Conservation (phyloP, 1,140 invertebrate genomes). For the Pseudoatta argentina region DNA sequence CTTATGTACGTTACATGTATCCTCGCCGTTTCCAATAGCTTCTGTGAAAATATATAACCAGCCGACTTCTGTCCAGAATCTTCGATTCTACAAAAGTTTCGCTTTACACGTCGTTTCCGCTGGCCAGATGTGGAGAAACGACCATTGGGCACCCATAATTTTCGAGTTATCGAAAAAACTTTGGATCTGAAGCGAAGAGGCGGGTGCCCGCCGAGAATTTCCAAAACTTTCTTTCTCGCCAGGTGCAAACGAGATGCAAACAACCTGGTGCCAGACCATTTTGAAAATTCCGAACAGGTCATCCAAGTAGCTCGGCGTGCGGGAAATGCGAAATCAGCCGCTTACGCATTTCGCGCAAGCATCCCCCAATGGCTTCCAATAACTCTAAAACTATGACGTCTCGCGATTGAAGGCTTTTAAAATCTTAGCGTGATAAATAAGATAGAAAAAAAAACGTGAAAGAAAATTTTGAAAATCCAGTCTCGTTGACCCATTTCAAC, state of each 20-base stretch:
- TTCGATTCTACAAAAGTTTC: constrained; percentile 49
- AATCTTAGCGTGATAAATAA: constrained; percentile 40
- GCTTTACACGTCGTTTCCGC: constrained; percentile 59
- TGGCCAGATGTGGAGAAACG: constrained; percentile 58
- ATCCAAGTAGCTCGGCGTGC: constrained; percentile 43
- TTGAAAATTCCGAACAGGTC: constrained; percentile 55
- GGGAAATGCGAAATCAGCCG: constrained; percentile 45
- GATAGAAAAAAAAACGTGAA: background rate
- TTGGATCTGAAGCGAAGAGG: constrained; percentile 35
- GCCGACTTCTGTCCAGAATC: constrained; percentile 36
- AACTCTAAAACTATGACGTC: constrained; percentile 50
- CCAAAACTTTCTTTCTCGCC: constrained; percentile 57
- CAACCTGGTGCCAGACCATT: constrained; percentile 45
- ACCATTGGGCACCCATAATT: constrained; percentile 59
- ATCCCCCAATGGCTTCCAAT: background rate
- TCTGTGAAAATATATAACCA: constrained; percentile 32
- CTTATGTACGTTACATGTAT: constrained; percentile 27
- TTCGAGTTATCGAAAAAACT: constrained; percentile 64
- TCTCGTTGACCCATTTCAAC: constrained; percentile 44
- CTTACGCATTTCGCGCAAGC: background rate
- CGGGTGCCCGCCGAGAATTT: constrained; percentile 55
- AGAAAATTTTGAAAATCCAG: constrained; percentile 51
- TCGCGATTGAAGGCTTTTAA: constrained; percentile 44
- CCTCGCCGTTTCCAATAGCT: constrained; percentile 24
- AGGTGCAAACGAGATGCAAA: constrained; percentile 63